Base-by-base conservation (phyloP, 2,113 vertebrate species). In the Sus scrofa region DNA sequence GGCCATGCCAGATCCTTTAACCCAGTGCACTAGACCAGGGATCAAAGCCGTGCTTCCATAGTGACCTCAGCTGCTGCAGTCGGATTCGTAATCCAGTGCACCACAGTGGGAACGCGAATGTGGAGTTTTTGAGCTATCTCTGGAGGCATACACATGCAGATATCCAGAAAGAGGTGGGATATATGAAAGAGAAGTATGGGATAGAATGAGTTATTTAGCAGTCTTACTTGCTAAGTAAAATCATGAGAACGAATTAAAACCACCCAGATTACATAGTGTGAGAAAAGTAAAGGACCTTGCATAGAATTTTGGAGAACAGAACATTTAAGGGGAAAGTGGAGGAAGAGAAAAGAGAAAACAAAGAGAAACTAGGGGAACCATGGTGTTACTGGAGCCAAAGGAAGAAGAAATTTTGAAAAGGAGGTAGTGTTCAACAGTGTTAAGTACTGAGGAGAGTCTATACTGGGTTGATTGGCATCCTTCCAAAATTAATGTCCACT, bases 321-420 rank as follows among this genome's bases (percentile, higher is more conserved):
- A 95, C 50, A 83, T 44, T 58, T 87, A 87, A 86, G 7, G 27
- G n/a, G 4, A 37, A 79, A 90, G 13, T 75, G 10, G 56, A 79
- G 8, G 13, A 82, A 65, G 24, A 85, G 52, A 65, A 65, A 85
- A 81, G 20, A 58, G 37, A 91, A 50, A 65, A 9, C 50, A 79
- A 87, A 91, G 26, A 71, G 70, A 73, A 70, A 54, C 7, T 4
- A 91, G 7, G 56, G 16, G 14, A 68, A 74, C 14, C 12, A 68
- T 20, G 65, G 22, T 85, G 37, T 67, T 74, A 44, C 20, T 54
- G 27, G 70, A 88, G 32, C 14, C 8, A 87, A 70, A 77, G 62
- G 26, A 68, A 86, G 67, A 95, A 18, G 54, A 58, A 77, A 44
- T 88, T 94, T 52, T 95, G 52, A 92, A 52, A 85, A 89, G 27